Evolutionary conservation across 2,113 vertebrate genomes (phyloP).

Genomic region (Microcebus murinus): DNA sequence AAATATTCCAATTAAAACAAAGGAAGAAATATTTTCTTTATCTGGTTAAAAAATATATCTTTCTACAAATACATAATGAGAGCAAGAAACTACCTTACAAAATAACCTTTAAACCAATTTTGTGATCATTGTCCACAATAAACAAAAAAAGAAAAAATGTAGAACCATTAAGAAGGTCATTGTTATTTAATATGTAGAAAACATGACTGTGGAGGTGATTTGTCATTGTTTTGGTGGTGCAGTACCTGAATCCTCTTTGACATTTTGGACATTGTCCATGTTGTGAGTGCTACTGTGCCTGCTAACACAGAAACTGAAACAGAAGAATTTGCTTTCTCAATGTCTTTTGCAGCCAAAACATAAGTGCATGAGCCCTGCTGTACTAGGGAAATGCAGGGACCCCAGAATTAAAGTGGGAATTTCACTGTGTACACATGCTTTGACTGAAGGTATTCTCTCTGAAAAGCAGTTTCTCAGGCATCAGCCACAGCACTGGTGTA

Average conservation of each 20-base stretch:
- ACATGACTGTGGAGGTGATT: background rate
- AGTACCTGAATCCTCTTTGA: background rate
- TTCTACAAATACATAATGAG: background rate
- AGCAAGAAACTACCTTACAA: background rate
- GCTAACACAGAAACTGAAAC: background rate
- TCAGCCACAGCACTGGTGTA: background rate
- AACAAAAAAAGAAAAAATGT: background rate
- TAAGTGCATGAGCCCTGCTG: background rate
- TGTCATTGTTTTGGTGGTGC: background rate
- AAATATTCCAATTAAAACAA: slow-evolving; percentile 22
- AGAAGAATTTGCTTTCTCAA: background rate
- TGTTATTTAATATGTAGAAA: background rate
- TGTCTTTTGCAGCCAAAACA: background rate
- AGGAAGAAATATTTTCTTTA: background rate
- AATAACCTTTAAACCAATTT: background rate
- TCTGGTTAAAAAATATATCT: background rate
- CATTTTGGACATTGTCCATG: background rate
- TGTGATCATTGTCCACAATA: background rate
- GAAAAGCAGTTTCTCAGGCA: background rate
- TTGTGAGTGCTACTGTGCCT: background rate
- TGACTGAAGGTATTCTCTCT: background rate
- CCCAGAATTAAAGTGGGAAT: background rate
- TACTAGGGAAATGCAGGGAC: background rate
- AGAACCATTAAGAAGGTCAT: background rate
- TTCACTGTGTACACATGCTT: background rate